A percentile compares a stretch with the other conserved stretches of the same genome.
Evolutionary conservation across 2,113 vertebrate genomes (phyloP).

Genomic region (Sylvietta virens): DNA sequence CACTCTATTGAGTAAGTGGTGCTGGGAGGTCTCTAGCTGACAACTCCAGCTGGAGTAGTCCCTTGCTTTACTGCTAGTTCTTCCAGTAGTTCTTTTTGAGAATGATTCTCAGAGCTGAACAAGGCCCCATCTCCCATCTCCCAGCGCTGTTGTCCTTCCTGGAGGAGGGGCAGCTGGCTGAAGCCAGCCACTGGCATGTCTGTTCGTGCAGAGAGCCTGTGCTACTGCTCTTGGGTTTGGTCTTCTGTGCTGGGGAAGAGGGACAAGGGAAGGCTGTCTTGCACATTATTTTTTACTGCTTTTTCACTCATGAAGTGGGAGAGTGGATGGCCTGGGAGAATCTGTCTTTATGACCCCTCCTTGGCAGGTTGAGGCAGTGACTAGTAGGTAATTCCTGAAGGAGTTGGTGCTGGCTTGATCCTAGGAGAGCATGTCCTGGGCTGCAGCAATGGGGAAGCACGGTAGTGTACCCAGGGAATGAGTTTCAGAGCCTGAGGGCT

Average conservation of each 20-base stretch:
- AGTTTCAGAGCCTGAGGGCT: neutral
- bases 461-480: neutral
- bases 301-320: neutral
- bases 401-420: neutral
- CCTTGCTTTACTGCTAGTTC: constrained; percentile 16
- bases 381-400: neutral
- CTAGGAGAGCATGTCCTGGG: neutral
- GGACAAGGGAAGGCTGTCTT: neutral
- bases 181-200: neutral
- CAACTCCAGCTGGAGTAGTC: neutral
- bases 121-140: neutral
- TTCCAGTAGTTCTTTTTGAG: constrained; percentile 36
- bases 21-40: constrained; percentile 15
- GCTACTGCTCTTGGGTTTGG: neutral
- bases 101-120: neutral
- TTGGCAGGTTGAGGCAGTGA: neutral
- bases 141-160: neutral
- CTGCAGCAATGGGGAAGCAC: accelerated
- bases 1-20: neutral
- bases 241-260: neutral
- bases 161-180: neutral
- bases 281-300: neutral
- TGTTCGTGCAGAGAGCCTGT: neutral
- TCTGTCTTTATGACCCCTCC: neutral
- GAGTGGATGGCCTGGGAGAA: neutral